Conservation (phyloP, 2,888 invertebrate species). For the Polyploca ridens region DNA sequence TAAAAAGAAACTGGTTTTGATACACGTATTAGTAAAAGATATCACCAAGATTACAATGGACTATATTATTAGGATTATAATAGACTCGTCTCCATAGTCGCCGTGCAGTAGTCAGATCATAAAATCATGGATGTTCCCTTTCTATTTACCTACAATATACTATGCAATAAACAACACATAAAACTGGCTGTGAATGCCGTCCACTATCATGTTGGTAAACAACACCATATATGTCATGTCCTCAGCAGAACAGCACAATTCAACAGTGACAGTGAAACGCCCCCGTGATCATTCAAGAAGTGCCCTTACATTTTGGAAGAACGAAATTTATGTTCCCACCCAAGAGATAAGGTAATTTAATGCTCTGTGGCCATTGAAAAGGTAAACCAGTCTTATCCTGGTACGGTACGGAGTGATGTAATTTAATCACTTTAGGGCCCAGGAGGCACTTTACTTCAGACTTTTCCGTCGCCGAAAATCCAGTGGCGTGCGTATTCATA, state of each 20-base stretch:
- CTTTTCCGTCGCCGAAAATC: too few species aligned
- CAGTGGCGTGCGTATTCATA: too few species aligned
- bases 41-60: too few species aligned
- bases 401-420: too few species aligned
- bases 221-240: constrained; percentile 14
- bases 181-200: neutral
- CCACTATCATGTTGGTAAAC: constrained; percentile 15
- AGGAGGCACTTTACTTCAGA: too few species aligned
- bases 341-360: neutral
- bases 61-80: neutral
- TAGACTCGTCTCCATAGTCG: neutral
- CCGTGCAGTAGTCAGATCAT: neutral
- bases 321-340: neutral
- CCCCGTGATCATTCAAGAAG: neutral
- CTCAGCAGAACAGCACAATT: neutral
- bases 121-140: neutral
- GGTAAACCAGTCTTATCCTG: too few species aligned
- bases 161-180: neutral
- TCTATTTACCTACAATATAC: neutral
- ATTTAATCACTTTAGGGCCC: too few species aligned
- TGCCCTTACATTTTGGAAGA: neutral
- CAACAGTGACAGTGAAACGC: neutral
- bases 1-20: too few species aligned
- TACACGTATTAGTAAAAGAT: too few species aligned
- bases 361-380: neutral